Conservation (phyloP, 1,140 invertebrate species). For the Brachystomella parvula region DNA sequence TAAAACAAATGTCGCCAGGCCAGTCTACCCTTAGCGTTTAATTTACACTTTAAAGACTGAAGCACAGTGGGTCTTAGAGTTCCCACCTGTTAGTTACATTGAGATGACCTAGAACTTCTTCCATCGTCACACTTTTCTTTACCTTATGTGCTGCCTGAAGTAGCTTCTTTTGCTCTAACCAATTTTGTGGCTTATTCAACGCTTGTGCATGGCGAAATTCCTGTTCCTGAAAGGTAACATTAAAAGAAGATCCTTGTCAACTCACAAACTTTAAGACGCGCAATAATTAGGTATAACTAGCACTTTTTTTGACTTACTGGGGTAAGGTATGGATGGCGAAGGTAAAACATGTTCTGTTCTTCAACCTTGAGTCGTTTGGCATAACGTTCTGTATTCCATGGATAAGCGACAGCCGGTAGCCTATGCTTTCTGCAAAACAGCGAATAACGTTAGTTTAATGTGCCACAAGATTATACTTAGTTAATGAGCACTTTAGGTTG, state of each 20-base stretch:
- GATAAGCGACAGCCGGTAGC: conserved; percentile 14
- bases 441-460: neutral
- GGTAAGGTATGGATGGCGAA: conserved; percentile 33
- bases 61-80: neutral
- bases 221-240: neutral
- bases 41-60: neutral
- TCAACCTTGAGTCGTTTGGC: conserved; percentile 23
- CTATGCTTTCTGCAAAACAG: conserved; percentile 23
- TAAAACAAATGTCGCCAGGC: too few relatives aligned
- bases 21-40: too few relatives aligned
- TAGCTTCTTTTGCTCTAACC: neutral
- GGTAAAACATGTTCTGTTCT: conserved; percentile 36
- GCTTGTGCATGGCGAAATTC: neutral
- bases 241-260: too few relatives aligned
- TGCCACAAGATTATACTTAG: neutral
- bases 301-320: too few relatives aligned
- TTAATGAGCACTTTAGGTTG: neutral
- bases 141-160: neutral
- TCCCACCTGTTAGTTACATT: conserved; percentile 11
- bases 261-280: too few relatives aligned
- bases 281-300: too few relatives aligned
- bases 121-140: conserved; percentile 4
- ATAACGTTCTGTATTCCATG: neutral
- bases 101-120: conserved; percentile 17
- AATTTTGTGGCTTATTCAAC: neutral